Evolutionary conservation across 2,797 vertebrate genomes (phyloP).

Genomic region (Macropus fuliginosus): DNA sequence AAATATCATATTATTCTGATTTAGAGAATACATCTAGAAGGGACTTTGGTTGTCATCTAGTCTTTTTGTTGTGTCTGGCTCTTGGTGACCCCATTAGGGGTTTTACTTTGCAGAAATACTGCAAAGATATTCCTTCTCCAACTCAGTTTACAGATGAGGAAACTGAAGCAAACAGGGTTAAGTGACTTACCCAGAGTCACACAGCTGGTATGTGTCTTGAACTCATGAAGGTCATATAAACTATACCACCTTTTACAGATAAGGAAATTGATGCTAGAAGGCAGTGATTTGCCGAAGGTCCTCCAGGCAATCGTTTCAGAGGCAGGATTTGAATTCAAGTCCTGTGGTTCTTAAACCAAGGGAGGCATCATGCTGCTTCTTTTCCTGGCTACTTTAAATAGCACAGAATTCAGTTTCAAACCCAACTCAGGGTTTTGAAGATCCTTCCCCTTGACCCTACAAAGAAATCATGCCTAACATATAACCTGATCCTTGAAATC

Average conservation of each 20-base stretch:
- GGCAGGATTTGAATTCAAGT: background rate
- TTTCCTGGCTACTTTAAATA: background rate
- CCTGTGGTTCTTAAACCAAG: background rate
- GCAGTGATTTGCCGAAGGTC: background rate
- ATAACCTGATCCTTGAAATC: background rate
- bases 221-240: background rate
- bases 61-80: background rate
- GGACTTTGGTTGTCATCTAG: background rate
- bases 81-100: background rate
- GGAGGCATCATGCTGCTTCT: background rate
- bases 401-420: constrained; percentile 15
- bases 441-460: background rate
- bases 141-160: background rate
- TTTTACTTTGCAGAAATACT: background rate
- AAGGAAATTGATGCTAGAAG: background rate
- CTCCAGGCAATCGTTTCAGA: background rate
- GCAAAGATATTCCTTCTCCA: background rate
- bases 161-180: background rate
- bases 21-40: background rate
- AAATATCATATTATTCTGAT: background rate
- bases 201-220: background rate
- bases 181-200: background rate
- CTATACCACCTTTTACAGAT: background rate
- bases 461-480: background rate
- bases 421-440: background rate